Percentiles rank a stretch among this genome's conserved stretches.
phyloP scores from a whole-genome alignment of 1,140 invertebrate genomes.

The Cydia pomonella region DNA sequence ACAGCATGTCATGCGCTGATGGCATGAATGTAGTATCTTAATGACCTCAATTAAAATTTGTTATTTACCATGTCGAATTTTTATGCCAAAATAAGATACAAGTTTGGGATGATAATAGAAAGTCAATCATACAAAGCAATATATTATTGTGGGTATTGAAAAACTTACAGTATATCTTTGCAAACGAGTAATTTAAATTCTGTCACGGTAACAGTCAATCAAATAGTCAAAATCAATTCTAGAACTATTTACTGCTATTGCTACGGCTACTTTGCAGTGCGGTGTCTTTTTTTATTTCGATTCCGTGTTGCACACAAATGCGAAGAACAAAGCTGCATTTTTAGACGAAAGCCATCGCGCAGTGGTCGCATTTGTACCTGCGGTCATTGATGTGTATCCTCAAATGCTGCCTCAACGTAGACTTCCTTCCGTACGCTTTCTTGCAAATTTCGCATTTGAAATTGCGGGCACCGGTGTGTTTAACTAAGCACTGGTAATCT shows the following conservation, averaged over 20 bases:
- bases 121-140: neutral
- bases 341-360: constrained; percentile 56
- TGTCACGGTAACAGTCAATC: too few species aligned
- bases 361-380: constrained; percentile 58
- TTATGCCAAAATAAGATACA: too few species aligned
- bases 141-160: neutral
- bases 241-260: too few species aligned
- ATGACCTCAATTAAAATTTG: too few species aligned
- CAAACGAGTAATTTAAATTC: too few species aligned
- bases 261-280: too few species aligned
- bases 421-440: constrained; percentile 65
- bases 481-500: constrained; percentile 54
- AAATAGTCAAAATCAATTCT: too few species aligned
- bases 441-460: constrained; percentile 80
- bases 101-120: too few species aligned
- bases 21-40: too few species aligned
- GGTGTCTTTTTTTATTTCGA: neutral
- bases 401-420: constrained; percentile 87
- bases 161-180: too few species aligned
- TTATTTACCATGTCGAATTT: too few species aligned
- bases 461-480: constrained; percentile 78
- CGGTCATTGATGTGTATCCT: constrained; percentile 84
- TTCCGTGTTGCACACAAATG: constrained; percentile 34
- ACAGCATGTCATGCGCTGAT: too few species aligned
- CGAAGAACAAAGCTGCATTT: constrained; percentile 33